These are phyloP conservation scores for Pherbina coryleti DNA, from an alignment of 2,888 invertebrate genomes.

Conservation along the genomic window DNA sequence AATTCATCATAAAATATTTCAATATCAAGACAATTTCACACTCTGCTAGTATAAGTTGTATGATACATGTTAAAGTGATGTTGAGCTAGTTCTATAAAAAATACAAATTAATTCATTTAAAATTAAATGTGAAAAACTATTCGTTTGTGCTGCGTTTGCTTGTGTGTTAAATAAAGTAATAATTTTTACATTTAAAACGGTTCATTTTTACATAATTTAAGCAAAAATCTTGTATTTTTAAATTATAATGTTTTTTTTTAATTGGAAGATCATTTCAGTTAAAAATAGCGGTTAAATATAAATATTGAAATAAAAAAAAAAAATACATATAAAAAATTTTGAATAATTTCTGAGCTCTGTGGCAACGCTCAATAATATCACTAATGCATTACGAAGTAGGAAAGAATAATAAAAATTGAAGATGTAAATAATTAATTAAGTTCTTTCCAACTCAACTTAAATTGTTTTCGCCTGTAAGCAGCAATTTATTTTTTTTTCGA, in stretches of 20 bases:
- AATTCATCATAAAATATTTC: not conserved
- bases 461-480: too few species aligned
- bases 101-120: not conserved
- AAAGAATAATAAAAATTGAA: too few species aligned
- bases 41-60: slow-evolving; percentile 28
- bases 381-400: too few species aligned
- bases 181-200: slow-evolving; percentile 8
- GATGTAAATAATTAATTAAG: too few species aligned
- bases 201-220: not conserved
- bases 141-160: slow-evolving; percentile 44
- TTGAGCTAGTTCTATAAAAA: slow-evolving; percentile 6
- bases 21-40: not conserved
- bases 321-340: not conserved
- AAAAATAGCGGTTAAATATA: too few species aligned
- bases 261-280: too few species aligned
- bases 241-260: too few species aligned
- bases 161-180: slow-evolving; percentile 23
- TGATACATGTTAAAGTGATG: slow-evolving; percentile 47
- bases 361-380: not conserved
- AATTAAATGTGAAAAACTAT: not conserved
- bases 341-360: not conserved
- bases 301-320: not conserved
- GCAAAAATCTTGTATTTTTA: not conserved
- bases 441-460: too few species aligned
- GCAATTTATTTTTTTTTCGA: too few species aligned